Base-by-base conservation (phyloP, 2,888 invertebrate species). In the Trissoscelio sp. region DNA sequence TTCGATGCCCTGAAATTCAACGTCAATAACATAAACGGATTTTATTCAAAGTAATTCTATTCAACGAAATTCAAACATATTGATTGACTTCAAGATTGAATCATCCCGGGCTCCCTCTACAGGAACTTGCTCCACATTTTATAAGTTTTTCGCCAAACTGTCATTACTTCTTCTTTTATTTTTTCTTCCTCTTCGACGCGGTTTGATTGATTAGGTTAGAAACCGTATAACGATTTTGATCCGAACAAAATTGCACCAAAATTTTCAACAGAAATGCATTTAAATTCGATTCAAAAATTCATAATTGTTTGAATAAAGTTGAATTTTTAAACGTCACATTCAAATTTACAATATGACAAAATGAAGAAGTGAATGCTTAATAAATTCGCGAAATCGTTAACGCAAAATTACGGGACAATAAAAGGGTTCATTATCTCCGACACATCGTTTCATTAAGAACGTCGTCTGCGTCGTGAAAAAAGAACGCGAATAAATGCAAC, bases 21-120 rank as follows among this genome's bases (percentile, higher is more conserved):
- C 60, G 72, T 46, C 60, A 72, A 60, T 60, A 60, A 42, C 39
- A 60, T 73, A 53, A 73, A 62, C 53, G 73, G 73, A 73, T 73
- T 73, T 73, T 60, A 60, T 72, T 37, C 48, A 24, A 31, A 70
- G 70, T 57, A 69, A 69, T 69, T 70, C 58, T 48, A 70, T 70
- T 48, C 70, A 70, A 12, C 14, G 37, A 48, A 58, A 70, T 73
- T 57, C 51, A 62, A 73, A 62, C 62, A 53, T 58, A 58, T 70
- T 70, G 70, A 70, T 58, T 70, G 70, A 70, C 58, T 70, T 20
- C 31, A 34, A 58, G 58, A 70, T 70, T 48, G 22, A 70, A 70
- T 70, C 72, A 73, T 73, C 53, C 28, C 18, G 7, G 48, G 37
- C 22, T 46, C 28, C 34, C 51, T 31, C 11, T 11, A 34, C 5